phyloP scores from a whole-genome alignment of 1,140 invertebrate genomes.

The Colletes gigas region DNA sequence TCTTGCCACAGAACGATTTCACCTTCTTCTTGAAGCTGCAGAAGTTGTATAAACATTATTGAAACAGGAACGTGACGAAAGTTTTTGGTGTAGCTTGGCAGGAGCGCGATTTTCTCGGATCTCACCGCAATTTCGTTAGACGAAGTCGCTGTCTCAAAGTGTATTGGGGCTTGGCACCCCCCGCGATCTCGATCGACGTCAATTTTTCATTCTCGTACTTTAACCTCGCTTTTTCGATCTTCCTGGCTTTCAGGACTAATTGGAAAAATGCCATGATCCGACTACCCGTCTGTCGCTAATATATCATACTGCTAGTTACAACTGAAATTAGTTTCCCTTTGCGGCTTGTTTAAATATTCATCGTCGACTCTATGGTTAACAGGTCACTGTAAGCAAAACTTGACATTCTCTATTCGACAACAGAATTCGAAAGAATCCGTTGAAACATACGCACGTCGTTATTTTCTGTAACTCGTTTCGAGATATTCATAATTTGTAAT shows the following conservation, averaged over 20 bases:
- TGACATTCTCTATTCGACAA: background rate
- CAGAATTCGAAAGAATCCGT: background rate
- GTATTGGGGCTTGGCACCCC: slow-evolving; percentile 72
- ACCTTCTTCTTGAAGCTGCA: slow-evolving; percentile 76
- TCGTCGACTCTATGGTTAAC: background rate
- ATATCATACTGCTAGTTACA: slow-evolving; percentile 17
- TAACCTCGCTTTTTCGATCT: slow-evolving; percentile 75
- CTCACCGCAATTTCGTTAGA: slow-evolving; percentile 71
- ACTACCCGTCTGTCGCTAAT: background rate
- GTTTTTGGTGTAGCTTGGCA: background rate
- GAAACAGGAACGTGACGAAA: background rate
- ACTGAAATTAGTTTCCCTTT: background rate
- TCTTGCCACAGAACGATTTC: slow-evolving; percentile 69
- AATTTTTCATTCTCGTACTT: slow-evolving; percentile 81
- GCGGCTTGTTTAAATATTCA: background rate
- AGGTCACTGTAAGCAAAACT: background rate
- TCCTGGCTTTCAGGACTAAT: slow-evolving; percentile 78
- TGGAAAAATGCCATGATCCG: slow-evolving; percentile 75
- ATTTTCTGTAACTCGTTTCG: background rate
- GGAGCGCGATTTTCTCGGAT: background rate
- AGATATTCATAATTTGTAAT: no score
- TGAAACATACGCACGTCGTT: no score
- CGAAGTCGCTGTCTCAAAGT: slow-evolving; percentile 78
- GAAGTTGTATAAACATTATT: background rate
- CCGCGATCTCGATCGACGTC: slow-evolving; percentile 77